These are phyloP conservation scores for Patagioenas fasciata DNA, from an alignment of 2,113 vertebrate genomes.

Conservation along the genomic window DNA sequence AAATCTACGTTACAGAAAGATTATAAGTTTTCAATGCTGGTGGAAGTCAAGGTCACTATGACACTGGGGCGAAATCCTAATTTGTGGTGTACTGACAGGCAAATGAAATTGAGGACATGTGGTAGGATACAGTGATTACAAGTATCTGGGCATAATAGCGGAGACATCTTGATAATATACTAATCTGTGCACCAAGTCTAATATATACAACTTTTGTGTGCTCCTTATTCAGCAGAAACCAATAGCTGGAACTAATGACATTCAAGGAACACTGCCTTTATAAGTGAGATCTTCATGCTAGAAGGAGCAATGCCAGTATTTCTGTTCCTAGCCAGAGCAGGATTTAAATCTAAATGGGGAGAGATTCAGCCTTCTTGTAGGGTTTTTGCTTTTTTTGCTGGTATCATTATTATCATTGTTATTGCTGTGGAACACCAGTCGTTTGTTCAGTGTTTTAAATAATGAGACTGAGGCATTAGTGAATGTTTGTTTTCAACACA, in stretches of 20 bases:
- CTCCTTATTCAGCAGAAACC: conserved; percentile 55
- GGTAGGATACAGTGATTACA: background rate
- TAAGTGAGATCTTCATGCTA: conserved; percentile 60
- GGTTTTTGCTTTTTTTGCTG: conserved; percentile 15
- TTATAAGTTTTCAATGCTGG: background rate
- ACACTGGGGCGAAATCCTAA: background rate
- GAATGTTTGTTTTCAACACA: conserved; percentile 3
- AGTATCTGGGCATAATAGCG: background rate
- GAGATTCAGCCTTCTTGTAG: background rate
- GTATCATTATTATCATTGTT: background rate
- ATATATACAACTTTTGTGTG: background rate
- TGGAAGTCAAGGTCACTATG: background rate
- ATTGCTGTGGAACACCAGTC: background rate
- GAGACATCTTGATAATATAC: background rate
- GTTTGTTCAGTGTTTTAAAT: conserved; percentile 44
- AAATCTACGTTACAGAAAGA: background rate
- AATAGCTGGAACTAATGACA: conserved; percentile 58
- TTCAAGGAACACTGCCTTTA: conserved; percentile 57
- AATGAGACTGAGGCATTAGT: background rate
- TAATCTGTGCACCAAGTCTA: conserved; percentile 17
- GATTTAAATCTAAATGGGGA: conserved; percentile 43
- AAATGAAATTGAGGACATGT: conserved; percentile 11
- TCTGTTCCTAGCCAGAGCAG: background rate
- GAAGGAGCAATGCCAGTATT: conserved; percentile 47
- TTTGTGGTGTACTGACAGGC: background rate